phyloP scores from a whole-genome alignment of 92 coral and sea anemone species.

The Zoanthus gigantus region DNA sequence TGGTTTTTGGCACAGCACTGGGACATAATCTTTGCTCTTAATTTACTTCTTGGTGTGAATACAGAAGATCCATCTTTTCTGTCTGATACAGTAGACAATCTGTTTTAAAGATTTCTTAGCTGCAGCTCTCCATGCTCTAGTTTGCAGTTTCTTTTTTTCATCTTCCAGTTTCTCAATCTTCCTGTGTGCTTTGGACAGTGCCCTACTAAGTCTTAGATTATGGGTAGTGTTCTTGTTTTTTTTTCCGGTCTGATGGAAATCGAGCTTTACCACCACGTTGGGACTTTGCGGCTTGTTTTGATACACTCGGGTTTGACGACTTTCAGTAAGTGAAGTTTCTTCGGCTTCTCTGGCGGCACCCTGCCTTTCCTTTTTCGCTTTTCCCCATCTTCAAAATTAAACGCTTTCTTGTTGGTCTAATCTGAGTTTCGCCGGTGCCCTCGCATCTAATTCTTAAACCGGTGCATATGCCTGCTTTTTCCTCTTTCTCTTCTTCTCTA shows the following conservation, averaged over 20 bases:
- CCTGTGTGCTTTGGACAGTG: conserved; percentile 47
- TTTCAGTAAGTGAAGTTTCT: no score
- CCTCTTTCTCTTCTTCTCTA: no score
- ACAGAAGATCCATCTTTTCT: neutral
- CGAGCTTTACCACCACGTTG: conserved; percentile 30
- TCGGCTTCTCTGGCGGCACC: no score
- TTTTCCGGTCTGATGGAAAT: conserved; percentile 36
- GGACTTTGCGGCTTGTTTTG: neutral
- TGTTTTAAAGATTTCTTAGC: conserved; percentile 13
- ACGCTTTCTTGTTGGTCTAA: no score
- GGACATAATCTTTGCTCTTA: conserved; percentile 62
- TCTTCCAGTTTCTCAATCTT: conserved; percentile 50
- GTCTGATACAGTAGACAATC: neutral
- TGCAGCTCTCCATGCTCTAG: conserved; percentile 44
- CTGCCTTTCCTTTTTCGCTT: no score
- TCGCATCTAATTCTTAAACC: no score
- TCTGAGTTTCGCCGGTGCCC: no score
- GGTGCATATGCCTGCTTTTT: no score
- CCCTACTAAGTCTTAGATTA: conserved; percentile 43
- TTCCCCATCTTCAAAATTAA: no score
- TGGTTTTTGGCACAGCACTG: conserved; percentile 43
- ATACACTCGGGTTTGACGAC: conserved; percentile 17
- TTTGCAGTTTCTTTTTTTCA: conserved; percentile 39
- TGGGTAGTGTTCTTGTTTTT: conserved; percentile 3
- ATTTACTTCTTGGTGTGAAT: no score